These are phyloP conservation scores for Bujurquina vittata DNA, from an alignment of 2,113 vertebrate species.

Conservation along the genomic window DNA sequence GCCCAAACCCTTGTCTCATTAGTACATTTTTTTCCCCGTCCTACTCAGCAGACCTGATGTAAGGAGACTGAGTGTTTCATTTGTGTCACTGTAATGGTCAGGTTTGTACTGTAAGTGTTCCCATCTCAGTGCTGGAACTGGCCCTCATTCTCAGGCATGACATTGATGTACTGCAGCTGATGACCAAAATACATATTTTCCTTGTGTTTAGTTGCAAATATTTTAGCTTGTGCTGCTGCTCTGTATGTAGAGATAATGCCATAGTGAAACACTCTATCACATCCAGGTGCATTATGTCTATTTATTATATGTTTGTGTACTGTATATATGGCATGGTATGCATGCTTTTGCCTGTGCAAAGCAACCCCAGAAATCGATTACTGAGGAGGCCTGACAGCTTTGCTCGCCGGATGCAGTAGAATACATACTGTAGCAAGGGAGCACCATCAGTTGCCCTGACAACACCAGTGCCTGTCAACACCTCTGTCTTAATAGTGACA, in stretches of 20 bases:
- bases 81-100: neutral
- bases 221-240: neutral
- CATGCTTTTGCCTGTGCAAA: slow-evolving; percentile 48
- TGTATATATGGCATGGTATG: slow-evolving; percentile 25
- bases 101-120: slow-evolving; percentile 15
- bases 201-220: neutral
- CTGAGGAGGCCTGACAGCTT: slow-evolving; percentile 64
- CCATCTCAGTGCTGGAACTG: slow-evolving; percentile 30
- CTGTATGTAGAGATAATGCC: neutral
- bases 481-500: slow-evolving; percentile 91
- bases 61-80: slow-evolving; percentile 2
- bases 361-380: slow-evolving; percentile 63
- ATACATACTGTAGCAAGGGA: slow-evolving; percentile 70
- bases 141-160: slow-evolving; percentile 7
- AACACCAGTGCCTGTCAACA: slow-evolving; percentile 87
- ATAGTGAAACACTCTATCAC: slow-evolving; percentile 28
- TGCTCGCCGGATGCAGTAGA: slow-evolving; percentile 56
- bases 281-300: slow-evolving; percentile 44
- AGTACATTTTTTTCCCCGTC: slow-evolving; percentile 32
- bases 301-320: slow-evolving; percentile 26
- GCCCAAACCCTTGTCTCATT: slow-evolving; percentile 39
- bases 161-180: slow-evolving; percentile 21
- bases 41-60: slow-evolving; percentile 9
- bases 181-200: slow-evolving; percentile 4
- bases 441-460: slow-evolving; percentile 82